Evolutionary conservation across 2,797 vertebrate species (phyloP), one percentile per base, ranked within the genome.

Genomic region (Tarsius wallacei): DNA sequence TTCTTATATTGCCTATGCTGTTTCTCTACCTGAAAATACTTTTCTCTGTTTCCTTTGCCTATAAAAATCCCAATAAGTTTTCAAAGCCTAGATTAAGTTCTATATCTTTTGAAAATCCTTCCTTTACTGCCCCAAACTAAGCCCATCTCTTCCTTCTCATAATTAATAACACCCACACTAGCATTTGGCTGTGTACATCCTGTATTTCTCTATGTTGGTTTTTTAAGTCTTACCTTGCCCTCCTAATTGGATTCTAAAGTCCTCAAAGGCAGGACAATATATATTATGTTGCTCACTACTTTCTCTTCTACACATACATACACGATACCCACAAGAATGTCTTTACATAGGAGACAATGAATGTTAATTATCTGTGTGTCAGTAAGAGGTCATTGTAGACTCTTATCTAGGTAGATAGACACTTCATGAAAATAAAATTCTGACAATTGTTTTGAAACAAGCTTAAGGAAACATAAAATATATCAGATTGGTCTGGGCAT

Each of bases 391-490:
- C 66, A 93, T 11, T 93, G 51, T 77, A 93, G 84, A 61, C 7
- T 64, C 53, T 76, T 87, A 4, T 89, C 70, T 59, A 63, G 21
- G 31, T 17, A 82, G 33, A 15, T 80, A 55, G 7, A n/a, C 64
- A 81, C 49, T 76, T 89, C 86, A 64, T 53, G 70, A 89, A 12
- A 96, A 10, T 61, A 83, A 96, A 70, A 21, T 1, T 13, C 51
- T 94, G n/a, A 94, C 7, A 94, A 93, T 83, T 91, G 7, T 93
- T 89, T 96, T 86, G 66, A 84, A 28, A 12, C 33, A 94, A 90
- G 87, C 33, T 77, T 92, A 87, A 87, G 28, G n/a, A 81, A 95
- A 81, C 15, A 63, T 28, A 88, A 94, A 91, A 63, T 49, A 73
- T 36, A 96, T 59, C 36, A 71, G 12, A 84, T 92, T 98, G 3